A percentile compares a stretch with the other conserved stretches of the same genome.
Conservation (phyloP, 2,888 invertebrate genomes). For the Cheilosia grossa region DNA sequence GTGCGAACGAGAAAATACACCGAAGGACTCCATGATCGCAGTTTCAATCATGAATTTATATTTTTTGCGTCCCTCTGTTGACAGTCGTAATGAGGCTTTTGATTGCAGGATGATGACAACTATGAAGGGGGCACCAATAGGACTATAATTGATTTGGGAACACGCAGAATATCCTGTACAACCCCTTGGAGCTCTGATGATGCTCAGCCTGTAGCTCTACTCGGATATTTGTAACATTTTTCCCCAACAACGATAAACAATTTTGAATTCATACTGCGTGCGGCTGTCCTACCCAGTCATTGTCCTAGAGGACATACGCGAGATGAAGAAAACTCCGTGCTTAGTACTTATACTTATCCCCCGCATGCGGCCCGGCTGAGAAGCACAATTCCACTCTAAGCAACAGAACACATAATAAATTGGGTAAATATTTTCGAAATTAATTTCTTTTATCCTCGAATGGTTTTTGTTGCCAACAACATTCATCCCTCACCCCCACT, state of each 20-base stretch:
- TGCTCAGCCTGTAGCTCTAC: too few relatives aligned
- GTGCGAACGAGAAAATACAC: conserved; percentile 27
- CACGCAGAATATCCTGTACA: not conserved
- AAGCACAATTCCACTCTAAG: conserved; percentile 54
- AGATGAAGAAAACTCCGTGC: conserved; percentile 36
- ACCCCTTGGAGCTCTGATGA: too few relatives aligned
- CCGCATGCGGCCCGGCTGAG: conserved; percentile 39
- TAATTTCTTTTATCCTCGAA: conserved; percentile 73
- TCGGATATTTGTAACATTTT: too few relatives aligned
- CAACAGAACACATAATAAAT: conserved; percentile 71
- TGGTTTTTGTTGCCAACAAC: conserved; percentile 50
- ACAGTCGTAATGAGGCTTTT: conserved; percentile 63
- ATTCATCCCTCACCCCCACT: conserved; percentile 22
- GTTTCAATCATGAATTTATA: not conserved
- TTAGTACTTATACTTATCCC: conserved; percentile 25
- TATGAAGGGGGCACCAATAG: not conserved
- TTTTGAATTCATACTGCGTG: conserved; percentile 46
- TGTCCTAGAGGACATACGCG: conserved; percentile 57
- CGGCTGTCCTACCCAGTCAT: conserved; percentile 44
- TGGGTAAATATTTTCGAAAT: conserved; percentile 75
- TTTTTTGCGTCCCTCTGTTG: conserved; percentile 20
- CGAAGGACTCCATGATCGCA: conserved; percentile 31
- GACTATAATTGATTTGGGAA: not conserved
- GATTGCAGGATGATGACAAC: conserved; percentile 29
- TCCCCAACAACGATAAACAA: too few relatives aligned